Evolutionary conservation across 2,797 vertebrate genomes (phyloP).

Genomic region (Salarias fasciatus): DNA sequence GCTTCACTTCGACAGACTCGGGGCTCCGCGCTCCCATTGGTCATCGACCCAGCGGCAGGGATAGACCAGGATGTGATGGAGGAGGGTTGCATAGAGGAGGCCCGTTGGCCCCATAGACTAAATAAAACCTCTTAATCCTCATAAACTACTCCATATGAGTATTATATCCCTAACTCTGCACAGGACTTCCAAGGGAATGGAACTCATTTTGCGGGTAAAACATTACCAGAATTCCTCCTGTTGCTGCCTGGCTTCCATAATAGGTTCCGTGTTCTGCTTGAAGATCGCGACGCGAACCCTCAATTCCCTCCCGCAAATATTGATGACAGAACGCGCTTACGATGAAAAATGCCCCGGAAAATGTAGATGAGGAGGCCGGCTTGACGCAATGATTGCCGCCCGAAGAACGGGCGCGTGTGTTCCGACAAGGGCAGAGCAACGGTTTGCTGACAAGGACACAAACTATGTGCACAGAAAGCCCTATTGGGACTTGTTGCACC

Average conservation of each 20-base stretch:
- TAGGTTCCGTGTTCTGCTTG: slow-evolving; percentile 64
- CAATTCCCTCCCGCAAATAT: slow-evolving; percentile 56
- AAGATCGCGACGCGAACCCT: slow-evolving; percentile 41
- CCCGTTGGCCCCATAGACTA: slow-evolving; percentile 73
- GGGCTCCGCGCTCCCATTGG: slow-evolving; percentile 17
- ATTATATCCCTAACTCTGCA: slow-evolving; percentile 72
- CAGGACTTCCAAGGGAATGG: slow-evolving; percentile 71
- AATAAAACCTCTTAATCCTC: slow-evolving; percentile 84
- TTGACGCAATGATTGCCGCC: slow-evolving; percentile 54
- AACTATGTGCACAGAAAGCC: slow-evolving; percentile 31
- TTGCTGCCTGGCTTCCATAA: slow-evolving; percentile 69
- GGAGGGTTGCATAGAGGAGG: slow-evolving; percentile 50
- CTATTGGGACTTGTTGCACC: slow-evolving; percentile 25
- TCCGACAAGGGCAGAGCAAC: slow-evolving; percentile 38
- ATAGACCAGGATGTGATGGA: slow-evolving; percentile 39
- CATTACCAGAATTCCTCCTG: slow-evolving; percentile 75
- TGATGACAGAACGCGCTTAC: slow-evolving; percentile 77
- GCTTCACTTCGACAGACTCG: not conserved
- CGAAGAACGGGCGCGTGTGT: slow-evolving; percentile 47
- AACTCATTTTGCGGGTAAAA: slow-evolving; percentile 80
- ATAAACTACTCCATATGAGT: slow-evolving; percentile 84
- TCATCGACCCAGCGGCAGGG: slow-evolving; percentile 36
- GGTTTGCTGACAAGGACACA: slow-evolving; percentile 38
- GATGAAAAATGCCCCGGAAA: slow-evolving; percentile 79
- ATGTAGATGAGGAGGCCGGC: slow-evolving; percentile 74